Conservation (phyloP, 2,888 invertebrate species). For the Drosophila prolongata region DNA sequence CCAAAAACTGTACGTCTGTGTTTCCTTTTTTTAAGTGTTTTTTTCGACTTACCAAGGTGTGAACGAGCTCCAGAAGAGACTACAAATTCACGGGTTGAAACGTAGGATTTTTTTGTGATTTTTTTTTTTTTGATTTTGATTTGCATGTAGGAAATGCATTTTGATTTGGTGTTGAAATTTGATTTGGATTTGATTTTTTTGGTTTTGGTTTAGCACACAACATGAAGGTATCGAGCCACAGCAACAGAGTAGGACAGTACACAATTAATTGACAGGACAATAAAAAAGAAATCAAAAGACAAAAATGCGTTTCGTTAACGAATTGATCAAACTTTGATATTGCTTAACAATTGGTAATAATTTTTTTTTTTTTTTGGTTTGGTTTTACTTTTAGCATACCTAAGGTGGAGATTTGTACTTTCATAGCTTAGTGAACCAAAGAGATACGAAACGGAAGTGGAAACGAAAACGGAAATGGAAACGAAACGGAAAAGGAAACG, state of each 20-base stretch:
- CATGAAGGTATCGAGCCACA: conserved; percentile 84
- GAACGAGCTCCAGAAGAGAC: conserved; percentile 99
- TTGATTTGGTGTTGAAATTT: conserved; percentile 63
- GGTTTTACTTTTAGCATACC: conserved; percentile 58
- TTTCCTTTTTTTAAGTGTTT: conserved; percentile 57
- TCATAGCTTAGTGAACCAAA: conserved; percentile 53
- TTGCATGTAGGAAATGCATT: conserved; percentile 67
- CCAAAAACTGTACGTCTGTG: conserved; percentile 59
- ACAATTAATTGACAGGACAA: conserved; percentile 85
- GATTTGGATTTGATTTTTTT: conserved; percentile 59
- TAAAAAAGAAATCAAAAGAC: conserved; percentile 84
- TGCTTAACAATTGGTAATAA: conserved; percentile 48
- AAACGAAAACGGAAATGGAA: conserved; percentile 43
- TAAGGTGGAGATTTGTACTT: conserved; percentile 53
- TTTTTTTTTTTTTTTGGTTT: conserved; percentile 39
- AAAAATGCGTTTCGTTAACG: conserved; percentile 82
- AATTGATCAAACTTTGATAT: conserved; percentile 73
- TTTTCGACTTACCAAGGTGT: conserved; percentile 98
- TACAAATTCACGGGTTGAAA: conserved; percentile 86
- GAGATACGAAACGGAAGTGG: conserved; percentile 45
- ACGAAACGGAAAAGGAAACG: conserved; percentile 45
- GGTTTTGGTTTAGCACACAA: conserved; percentile 82
- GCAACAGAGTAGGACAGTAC: conserved; percentile 84
- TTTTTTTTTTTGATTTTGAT: conserved; percentile 51
- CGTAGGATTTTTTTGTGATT: conserved; percentile 59